Percentiles rank a stretch among this genome's conserved stretches.
These are phyloP conservation scores for Pandemis heparana DNA, from an alignment of 2,888 invertebrate genomes.

Conservation along the genomic window DNA sequence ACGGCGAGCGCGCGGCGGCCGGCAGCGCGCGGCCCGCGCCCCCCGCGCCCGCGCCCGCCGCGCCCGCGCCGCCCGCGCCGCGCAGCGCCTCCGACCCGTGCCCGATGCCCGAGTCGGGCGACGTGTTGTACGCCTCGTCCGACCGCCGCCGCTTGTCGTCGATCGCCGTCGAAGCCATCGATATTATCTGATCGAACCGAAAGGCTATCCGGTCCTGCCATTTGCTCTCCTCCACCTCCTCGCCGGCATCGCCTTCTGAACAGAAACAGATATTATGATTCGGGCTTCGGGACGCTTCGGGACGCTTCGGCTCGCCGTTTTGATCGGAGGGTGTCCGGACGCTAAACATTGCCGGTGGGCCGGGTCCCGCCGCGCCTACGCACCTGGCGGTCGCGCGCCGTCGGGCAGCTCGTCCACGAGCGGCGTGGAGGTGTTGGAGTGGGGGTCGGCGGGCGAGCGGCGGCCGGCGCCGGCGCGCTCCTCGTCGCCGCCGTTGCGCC, in stretches of 20 bases:
- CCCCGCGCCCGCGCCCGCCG: slow-evolving; percentile 66
- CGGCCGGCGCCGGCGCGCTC: slow-evolving; percentile 53
- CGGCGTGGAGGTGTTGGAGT: slow-evolving; percentile 88
- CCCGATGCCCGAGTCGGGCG: slow-evolving; percentile 94
- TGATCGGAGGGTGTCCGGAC: no score
- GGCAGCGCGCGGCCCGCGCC: slow-evolving; percentile 63
- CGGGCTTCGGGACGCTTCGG: not conserved
- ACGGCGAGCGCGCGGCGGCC: slow-evolving; percentile 66
- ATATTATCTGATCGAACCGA: slow-evolving; percentile 97
- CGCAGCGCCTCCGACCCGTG: slow-evolving; percentile 86
- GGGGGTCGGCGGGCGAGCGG: slow-evolving; percentile 87
- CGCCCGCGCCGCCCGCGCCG: slow-evolving; percentile 52
- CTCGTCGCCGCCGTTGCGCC: slow-evolving; percentile 75
- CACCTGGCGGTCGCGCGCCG: slow-evolving; percentile 74
- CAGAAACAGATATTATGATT: slow-evolving; percentile 47
- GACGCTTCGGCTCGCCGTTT: no score
- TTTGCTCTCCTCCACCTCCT: slow-evolving; percentile 92
- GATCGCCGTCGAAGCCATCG: slow-evolving; percentile 96
- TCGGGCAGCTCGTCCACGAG: slow-evolving; percentile 86
- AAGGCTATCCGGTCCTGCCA: slow-evolving; percentile 98
- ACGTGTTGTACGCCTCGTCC: slow-evolving; percentile 93
- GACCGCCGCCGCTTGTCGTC: slow-evolving; percentile 94
- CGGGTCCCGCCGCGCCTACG: no score
- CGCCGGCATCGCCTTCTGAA: slow-evolving; percentile 86
- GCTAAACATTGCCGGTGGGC: no score